Evolutionary conservation across 2,888 invertebrate genomes (phyloP).

Genomic region (Poecilus cupreus): DNA sequence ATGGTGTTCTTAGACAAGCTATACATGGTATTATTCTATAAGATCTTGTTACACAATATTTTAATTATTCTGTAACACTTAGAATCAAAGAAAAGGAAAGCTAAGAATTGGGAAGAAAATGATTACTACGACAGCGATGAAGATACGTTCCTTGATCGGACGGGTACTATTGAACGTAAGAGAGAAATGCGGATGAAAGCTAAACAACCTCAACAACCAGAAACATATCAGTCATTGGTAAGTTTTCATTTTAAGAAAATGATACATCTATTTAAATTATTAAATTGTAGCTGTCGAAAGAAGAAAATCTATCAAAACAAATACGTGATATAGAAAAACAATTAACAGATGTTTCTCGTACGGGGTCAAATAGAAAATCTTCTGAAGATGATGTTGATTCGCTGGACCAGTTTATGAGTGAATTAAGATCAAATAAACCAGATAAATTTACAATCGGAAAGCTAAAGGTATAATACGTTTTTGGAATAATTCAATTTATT

Average conservation of each 20-base stretch:
- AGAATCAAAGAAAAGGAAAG: conserved; percentile 89
- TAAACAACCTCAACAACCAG: conserved; percentile 77
- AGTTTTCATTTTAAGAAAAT: conserved; percentile 62
- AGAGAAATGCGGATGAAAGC: conserved; percentile 84
- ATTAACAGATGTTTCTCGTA: conserved; percentile 72
- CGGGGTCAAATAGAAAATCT: conserved; percentile 70
- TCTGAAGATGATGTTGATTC: conserved; percentile 78
- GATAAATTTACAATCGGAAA: conserved; percentile 78
- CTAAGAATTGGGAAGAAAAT: conserved; percentile 87
- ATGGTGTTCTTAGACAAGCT: conserved; percentile 89
- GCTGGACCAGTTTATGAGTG: conserved; percentile 89
- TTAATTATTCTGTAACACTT: conserved; percentile 57
- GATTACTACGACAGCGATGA: conserved; percentile 97
- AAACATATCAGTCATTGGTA: conserved; percentile 82
- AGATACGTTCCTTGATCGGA: conserved; percentile 95
- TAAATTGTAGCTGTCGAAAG: conserved; percentile 77
- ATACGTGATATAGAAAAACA: conserved; percentile 78
- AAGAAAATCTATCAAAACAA: conserved; percentile 73
- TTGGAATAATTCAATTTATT: background rate
- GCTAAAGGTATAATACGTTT: conserved; percentile 75
- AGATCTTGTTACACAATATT: background rate
- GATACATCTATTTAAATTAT: conserved; percentile 62
- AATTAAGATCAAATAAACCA: conserved; percentile 73
- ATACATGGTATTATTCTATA: conserved; percentile 81
- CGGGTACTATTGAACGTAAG: conserved; percentile 93